Percentiles rank a stretch among this genome's conserved stretches.
Evolutionary conservation across 2,888 invertebrate species (phyloP).

Genomic region (Catocala nupta): DNA sequence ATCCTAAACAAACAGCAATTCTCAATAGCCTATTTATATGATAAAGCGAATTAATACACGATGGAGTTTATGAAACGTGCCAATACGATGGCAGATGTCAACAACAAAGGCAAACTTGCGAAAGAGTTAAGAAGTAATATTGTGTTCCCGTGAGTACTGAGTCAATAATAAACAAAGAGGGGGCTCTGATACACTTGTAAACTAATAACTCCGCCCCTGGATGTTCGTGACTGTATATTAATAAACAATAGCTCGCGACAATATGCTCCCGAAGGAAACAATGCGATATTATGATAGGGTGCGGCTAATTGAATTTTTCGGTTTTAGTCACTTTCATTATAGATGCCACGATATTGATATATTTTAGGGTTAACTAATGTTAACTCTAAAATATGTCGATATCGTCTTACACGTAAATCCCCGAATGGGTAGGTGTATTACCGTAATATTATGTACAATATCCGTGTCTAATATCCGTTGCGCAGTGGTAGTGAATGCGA

Average conservation of each 20-base stretch:
- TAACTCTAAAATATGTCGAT: too few species aligned
- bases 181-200: slow-evolving; percentile 85
- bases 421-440: too few species aligned
- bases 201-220: slow-evolving; percentile 81
- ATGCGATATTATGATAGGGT: slow-evolving; percentile 58
- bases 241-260: slow-evolving; percentile 76
- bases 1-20: slow-evolving; percentile 37
- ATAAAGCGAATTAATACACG: slow-evolving; percentile 65
- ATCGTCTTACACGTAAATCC: too few species aligned
- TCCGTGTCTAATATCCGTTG: too few species aligned
- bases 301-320: slow-evolving; percentile 68
- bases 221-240: slow-evolving; percentile 70
- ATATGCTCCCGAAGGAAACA: slow-evolving; percentile 62
- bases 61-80: slow-evolving; percentile 72
- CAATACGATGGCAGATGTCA: slow-evolving; percentile 83
- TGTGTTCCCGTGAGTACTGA: slow-evolving; percentile 67
- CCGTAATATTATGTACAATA: too few species aligned
- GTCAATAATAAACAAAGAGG: slow-evolving; percentile 85
- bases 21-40: slow-evolving; percentile 55
- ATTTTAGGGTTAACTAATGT: too few species aligned
- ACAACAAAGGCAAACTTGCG: slow-evolving; percentile 85
- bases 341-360: slow-evolving; percentile 10
- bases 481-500: too few species aligned
- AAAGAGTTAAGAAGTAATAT: slow-evolving; percentile 85
- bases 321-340: slow-evolving; percentile 20